Base-by-base conservation (phyloP, 2,888 invertebrate species). In the Labia minor region DNA sequence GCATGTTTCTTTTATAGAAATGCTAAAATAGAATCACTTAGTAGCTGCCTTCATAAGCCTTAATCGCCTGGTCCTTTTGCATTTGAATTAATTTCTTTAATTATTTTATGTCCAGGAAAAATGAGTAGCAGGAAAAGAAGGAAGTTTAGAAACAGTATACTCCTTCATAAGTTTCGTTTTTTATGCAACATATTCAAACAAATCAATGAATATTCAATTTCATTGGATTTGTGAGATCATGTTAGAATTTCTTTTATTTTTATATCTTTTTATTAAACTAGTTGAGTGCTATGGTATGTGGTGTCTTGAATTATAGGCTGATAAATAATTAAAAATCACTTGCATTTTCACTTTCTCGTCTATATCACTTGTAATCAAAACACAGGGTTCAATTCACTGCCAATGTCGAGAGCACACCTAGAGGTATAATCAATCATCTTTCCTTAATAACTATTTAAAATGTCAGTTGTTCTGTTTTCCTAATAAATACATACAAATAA, bases 391-490 rank as follows among this genome's bases (percentile, higher is more conserved):
- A 49, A 8, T 49, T 49, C 49, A 49, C 49, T 49, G 49, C 49
- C 49, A 49, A 16, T 14, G 16, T 49, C 49, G 49, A 49, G 49
- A 49, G 49, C 49, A 49, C 49, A 49, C 49, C 49, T 49, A 49
- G 49, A 49, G 49, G 49, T 49, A n/a, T n/a, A n/a, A n/a, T n/a
- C n/a, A 49, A 49, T 49, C 49, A 49, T 49, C 49, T n/a, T 49
- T 49, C 49, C 49, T 49, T 49, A 49, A 49, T 8, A 49, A 4
- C n/a, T 10, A 14, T 49, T 14, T 8, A 49, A 49, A 49, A 10
- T 2, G 4, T 14, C 4, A 14, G 4, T 49, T 4, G 4, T 49
- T 14, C 14, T 49, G 3, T 49, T 49, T 16, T 49, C 49, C 49
- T 49, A 49, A 49, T 49, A 49, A 49, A 49, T 49, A 49, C 49